Evolutionary conservation across 2,888 invertebrate species (phyloP).

Genomic region (Unio delphinus): DNA sequence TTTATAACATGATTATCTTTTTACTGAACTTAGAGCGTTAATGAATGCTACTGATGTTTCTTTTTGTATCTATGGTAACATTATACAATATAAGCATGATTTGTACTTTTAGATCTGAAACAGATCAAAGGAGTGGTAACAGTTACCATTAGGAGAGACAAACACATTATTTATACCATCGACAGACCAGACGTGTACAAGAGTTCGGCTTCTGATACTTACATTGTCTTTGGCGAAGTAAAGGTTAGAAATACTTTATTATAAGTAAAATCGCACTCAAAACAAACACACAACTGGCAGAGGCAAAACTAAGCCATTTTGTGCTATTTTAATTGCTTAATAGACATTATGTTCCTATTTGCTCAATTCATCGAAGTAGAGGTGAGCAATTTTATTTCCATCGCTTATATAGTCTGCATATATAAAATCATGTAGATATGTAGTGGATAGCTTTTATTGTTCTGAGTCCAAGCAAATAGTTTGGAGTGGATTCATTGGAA

Average conservation of each 20-base stretch:
- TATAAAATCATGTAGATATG: too few species aligned
- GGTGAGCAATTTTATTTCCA: too few species aligned
- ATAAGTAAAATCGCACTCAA: not conserved
- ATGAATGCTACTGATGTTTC: not conserved
- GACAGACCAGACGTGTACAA: slow-evolving; percentile 91
- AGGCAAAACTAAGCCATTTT: too few species aligned
- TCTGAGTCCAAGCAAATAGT: too few species aligned
- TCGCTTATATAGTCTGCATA: too few species aligned
- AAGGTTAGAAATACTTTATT: slow-evolving; percentile 75
- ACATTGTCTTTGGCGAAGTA: slow-evolving; percentile 99
- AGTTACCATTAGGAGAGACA: slow-evolving; percentile 98
- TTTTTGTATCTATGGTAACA: slow-evolving; percentile 2
- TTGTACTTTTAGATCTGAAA: slow-evolving; percentile 59
- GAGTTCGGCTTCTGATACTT: slow-evolving; percentile 95
- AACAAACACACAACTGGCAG: not conserved
- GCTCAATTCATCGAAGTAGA: too few species aligned
- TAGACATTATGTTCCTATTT: too few species aligned
- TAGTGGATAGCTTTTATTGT: too few species aligned
- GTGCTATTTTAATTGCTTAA: too few species aligned
- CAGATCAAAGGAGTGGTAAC: slow-evolving; percentile 93
- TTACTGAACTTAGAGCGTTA: too few species aligned
- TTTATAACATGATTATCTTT: too few species aligned
- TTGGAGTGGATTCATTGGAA: too few species aligned
- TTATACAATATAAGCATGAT: not conserved
- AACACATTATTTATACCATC: slow-evolving; percentile 98